Evolutionary conservation across 1,140 invertebrate species (phyloP), one percentile per base, ranked within the genome.

Genomic region (Hylaeus volcanicus): DNA sequence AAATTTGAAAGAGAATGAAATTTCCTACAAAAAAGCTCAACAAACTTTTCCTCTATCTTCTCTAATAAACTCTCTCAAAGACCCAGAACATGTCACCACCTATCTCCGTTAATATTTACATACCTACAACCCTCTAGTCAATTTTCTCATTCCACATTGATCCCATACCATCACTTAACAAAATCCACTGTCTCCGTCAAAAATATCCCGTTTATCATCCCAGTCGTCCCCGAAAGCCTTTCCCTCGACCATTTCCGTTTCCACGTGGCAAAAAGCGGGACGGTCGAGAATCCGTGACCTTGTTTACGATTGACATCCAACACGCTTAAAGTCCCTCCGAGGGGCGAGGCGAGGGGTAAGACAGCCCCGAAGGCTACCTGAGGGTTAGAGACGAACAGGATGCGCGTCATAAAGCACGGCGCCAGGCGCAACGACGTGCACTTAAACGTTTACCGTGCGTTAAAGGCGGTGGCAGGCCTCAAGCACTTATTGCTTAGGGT

Each of bases 371-470:
- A 1, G 73, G 60, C 80, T 86, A 86, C 85, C 84, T 86, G 84
- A 72, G 26, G 26, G 61, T 53, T 53, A 12, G 71, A 53, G 58
- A 65, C 71, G 55, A 55, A 79, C 65, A 83, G 83, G 79, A 84
- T 77, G 68, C 66, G 79, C 74, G 82, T 90, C 85, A 81, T 89
- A 90, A 90, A 66, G 82, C 82, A 81, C 87, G 88, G 88, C 89
- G 86, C 88, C 89, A 89, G 81, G 37, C 80, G 88, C 89, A 89
- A 88, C 83, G 85, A 90, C 58, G 73, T 72, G 73, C 75, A 39
- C 56, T 82, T 81, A 65, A 82, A 60, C 68, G n/a, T 82, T 82
- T 58, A 65, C 60, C 60, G 43, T 37, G 48, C 26, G 26, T 37
- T 14, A 56, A 26, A n/a, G 73, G 8, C 26, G 37, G 64, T 76